A percentile compares a stretch with the other conserved stretches of the same genome.
phyloP scores from a whole-genome alignment of 2,888 invertebrate genomes.

The Caenorhabditis sp. region DNA sequence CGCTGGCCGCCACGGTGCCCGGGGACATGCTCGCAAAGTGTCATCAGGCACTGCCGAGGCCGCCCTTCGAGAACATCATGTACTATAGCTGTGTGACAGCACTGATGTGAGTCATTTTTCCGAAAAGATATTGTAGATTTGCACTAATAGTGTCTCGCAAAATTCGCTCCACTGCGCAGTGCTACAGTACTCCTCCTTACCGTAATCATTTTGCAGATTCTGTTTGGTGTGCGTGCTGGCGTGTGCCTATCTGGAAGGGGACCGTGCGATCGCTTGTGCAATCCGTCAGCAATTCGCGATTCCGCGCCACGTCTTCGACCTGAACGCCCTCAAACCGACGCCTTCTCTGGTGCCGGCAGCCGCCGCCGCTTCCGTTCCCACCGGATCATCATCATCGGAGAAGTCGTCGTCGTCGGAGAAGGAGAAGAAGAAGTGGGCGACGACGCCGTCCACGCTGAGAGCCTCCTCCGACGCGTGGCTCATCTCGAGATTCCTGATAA shows the following conservation, averaged over 20 bases:
- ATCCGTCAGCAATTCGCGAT: constrained; percentile 67
- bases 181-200: neutral
- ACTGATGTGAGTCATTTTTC: constrained; percentile 72
- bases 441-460: constrained; percentile 41
- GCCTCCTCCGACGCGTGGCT: constrained; percentile 56
- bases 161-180: too few species aligned
- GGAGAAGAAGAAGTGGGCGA: constrained; percentile 2
- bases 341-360: constrained; percentile 1
- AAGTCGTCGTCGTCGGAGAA: too few species aligned
- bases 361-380: neutral
- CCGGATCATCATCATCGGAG: neutral
- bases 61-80: constrained; percentile 86
- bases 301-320: constrained; percentile 59
- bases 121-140: too few species aligned
- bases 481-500: constrained; percentile 26
- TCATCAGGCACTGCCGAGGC: constrained; percentile 85
- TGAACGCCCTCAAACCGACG: constrained; percentile 43
- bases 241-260: constrained; percentile 79
- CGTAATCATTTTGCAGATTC: constrained; percentile 73
- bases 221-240: constrained; percentile 78
- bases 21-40: constrained; percentile 80
- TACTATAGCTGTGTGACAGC: constrained; percentile 82
- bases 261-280: constrained; percentile 75
- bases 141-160: too few species aligned
- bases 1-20: constrained; percentile 85